These are phyloP conservation scores for Perca schrenkii DNA, from an alignment of 2,113 vertebrate species.

Conservation along the genomic window DNA sequence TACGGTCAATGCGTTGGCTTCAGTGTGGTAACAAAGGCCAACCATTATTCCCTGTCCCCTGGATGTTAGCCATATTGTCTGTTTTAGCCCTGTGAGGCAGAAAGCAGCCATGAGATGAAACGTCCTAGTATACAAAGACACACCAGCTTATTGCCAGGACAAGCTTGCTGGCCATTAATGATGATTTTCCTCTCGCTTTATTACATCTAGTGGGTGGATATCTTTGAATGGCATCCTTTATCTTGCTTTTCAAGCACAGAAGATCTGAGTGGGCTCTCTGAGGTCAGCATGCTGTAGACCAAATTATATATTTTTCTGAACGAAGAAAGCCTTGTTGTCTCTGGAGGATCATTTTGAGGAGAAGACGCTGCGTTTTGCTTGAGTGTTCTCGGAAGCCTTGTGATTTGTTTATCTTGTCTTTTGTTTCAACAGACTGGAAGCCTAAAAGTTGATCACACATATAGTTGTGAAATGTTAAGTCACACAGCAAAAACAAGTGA, in stretches of 20 bases:
- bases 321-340: constrained; percentile 50
- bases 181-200: constrained; percentile 46
- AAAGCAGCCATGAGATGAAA: constrained; percentile 72
- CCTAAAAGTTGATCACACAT: not conserved
- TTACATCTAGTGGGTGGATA: constrained; percentile 51
- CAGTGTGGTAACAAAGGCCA: constrained; percentile 71
- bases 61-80: constrained; percentile 64
- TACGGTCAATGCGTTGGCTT: constrained; percentile 73
- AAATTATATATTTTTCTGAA: constrained; percentile 45
- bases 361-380: not conserved
- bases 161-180: constrained; percentile 28
- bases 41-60: constrained; percentile 73
- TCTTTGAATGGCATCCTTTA: constrained; percentile 69
- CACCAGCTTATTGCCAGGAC: constrained; percentile 26
- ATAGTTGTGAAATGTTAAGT: not conserved
- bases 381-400: constrained; percentile 1
- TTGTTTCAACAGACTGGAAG: not conserved
- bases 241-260: constrained; percentile 29
- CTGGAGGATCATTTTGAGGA: not conserved
- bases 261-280: constrained; percentile 49
- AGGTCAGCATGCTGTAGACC: constrained; percentile 26
- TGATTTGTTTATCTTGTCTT: constrained; percentile 5
- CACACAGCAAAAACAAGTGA: constrained; percentile 13
- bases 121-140: constrained; percentile 61
- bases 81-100: constrained; percentile 70